phyloP scores from a whole-genome alignment of 2,888 invertebrate species.

The Leucophenga maculata region DNA sequence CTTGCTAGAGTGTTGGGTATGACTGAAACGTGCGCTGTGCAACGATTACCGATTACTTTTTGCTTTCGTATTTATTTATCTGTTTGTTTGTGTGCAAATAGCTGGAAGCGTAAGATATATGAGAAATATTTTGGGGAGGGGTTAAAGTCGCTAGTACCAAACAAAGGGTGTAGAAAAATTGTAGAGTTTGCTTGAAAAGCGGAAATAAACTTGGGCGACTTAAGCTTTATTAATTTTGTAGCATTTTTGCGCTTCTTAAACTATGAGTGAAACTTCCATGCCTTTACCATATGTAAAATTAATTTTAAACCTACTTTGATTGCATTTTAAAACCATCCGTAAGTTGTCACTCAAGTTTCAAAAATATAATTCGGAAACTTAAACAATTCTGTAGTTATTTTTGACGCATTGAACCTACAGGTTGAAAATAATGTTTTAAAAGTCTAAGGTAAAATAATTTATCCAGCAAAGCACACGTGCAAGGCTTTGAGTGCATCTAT shows the following conservation, averaged over 20 bases:
- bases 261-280: neutral
- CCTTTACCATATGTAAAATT: neutral
- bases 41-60: constrained; percentile 48
- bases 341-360: no score
- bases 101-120: constrained; percentile 62
- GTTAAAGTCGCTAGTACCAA: neutral
- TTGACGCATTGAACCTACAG: no score
- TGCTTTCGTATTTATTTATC: constrained; percentile 63
- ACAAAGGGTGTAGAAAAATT: neutral
- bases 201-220: constrained; percentile 5
- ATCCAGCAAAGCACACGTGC: no score
- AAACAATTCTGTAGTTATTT: no score
- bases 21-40: constrained; percentile 36
- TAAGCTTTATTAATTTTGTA: constrained; percentile 18
- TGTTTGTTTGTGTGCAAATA: constrained; percentile 68
- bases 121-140: constrained; percentile 22
- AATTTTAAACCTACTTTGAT: no score
- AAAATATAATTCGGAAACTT: no score
- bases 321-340: no score
- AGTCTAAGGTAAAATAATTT: no score
- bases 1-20: constrained; percentile 29
- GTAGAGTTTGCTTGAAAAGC: constrained; percentile 5
- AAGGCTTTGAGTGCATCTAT: no score
- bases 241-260: neutral
- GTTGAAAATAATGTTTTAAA: no score